A percentile compares a stretch with the other conserved stretches of the same genome.
Evolutionary conservation across 2,113 vertebrate genomes (phyloP).

Genomic region (Tragulus kanchil): DNA sequence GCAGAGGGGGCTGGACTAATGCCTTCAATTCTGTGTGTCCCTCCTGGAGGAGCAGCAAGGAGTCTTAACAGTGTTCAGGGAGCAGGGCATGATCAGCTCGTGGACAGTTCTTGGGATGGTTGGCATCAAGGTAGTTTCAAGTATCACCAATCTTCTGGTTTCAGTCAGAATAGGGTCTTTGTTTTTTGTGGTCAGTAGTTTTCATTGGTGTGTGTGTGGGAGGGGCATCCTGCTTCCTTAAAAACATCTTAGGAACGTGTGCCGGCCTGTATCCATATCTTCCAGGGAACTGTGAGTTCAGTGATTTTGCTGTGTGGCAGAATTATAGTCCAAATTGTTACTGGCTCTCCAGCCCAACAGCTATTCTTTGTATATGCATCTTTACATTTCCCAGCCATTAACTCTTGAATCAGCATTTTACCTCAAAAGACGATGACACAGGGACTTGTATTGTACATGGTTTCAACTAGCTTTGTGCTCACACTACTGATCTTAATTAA

Average conservation of each 20-base stretch:
- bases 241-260: neutral
- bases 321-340: neutral
- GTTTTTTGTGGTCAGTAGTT: neutral
- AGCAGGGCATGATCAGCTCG: neutral
- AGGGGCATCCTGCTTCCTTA: neutral
- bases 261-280: neutral
- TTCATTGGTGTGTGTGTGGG: neutral
- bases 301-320: neutral
- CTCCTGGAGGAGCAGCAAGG: neutral
- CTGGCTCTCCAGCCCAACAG: neutral
- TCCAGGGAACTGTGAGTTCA: neutral
- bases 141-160: neutral
- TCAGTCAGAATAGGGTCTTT: neutral
- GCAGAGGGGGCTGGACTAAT: neutral
- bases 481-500: neutral
- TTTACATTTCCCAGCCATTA: neutral
- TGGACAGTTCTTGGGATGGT: neutral
- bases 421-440: neutral
- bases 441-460: neutral
- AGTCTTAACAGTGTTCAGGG: neutral
- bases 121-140: neutral
- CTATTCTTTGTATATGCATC: neutral
- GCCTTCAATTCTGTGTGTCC: neutral
- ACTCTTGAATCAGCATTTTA: neutral
- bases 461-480: neutral